A percentile compares a stretch with the other conserved stretches of the same genome.
phyloP scores from a whole-genome alignment of 30 jellyfish, hydroid and myxozoan genomes.

The Euphysa ruthae region DNA sequence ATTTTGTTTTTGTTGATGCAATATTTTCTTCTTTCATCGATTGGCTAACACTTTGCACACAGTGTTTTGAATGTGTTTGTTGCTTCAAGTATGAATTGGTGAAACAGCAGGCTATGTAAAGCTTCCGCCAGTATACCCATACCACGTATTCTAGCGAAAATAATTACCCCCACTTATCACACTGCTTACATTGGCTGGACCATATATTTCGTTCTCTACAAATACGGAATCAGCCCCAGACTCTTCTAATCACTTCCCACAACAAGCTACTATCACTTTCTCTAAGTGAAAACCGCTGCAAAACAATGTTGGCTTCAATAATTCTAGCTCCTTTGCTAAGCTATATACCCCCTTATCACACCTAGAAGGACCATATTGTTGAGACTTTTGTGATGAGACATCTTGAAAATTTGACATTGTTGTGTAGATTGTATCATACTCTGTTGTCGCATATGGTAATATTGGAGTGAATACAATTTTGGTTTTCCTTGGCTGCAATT shows the following conservation, averaged over 20 bases:
- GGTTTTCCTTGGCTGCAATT: too few species aligned
- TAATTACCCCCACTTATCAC: background rate
- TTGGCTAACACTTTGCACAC: too few species aligned
- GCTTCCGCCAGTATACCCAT: too few species aligned
- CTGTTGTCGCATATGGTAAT: constrained; percentile 32
- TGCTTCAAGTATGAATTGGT: too few species aligned
- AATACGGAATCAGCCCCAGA: constrained; percentile 6
- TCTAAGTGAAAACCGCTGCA: constrained; percentile 9
- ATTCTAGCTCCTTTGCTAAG: constrained; percentile 15
- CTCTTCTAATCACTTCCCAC: constrained; percentile 10
- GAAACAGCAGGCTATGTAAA: too few species aligned
- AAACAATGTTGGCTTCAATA: background rate
- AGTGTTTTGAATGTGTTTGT: constrained; percentile 12
- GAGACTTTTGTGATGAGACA: background rate
- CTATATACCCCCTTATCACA: background rate
- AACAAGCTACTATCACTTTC: constrained; percentile 10
- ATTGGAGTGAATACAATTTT: constrained; percentile 20
- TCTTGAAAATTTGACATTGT: constrained; percentile 34
- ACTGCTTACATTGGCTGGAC: too few species aligned
- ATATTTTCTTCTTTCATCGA: too few species aligned
- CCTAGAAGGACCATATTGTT: background rate
- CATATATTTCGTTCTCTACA: too few species aligned
- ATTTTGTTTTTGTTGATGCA: too few species aligned
- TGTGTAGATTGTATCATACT: constrained; percentile 32
- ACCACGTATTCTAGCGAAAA: too few species aligned